These are phyloP conservation scores for Sinonovacula constricta DNA, from an alignment of 1,140 invertebrate species.

Conservation along the genomic window DNA sequence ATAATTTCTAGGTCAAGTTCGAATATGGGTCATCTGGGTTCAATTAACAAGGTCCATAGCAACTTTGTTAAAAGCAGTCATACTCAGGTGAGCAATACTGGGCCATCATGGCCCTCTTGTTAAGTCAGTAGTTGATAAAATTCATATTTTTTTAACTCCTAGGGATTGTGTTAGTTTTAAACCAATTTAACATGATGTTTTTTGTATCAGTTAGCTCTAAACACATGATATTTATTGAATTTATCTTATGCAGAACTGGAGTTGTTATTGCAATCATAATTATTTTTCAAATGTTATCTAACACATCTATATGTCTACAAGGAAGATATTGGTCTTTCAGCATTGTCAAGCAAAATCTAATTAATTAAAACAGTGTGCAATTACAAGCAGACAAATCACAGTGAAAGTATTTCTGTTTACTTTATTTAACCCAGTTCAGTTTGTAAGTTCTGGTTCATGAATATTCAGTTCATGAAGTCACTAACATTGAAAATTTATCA, in stretches of 20 bases:
- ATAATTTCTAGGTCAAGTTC: no score
- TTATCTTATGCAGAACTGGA: background rate
- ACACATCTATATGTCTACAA: slow-evolving; percentile 24
- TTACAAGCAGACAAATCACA: slow-evolving; percentile 36
- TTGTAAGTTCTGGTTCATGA: slow-evolving; percentile 32
- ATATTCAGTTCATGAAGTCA: slow-evolving; percentile 31
- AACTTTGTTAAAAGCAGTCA: no score
- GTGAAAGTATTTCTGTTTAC: slow-evolving; percentile 29
- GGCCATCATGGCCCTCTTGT: no score
- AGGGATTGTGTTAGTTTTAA: slow-evolving; percentile 30
- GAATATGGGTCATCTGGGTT: no score
- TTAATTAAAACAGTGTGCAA: slow-evolving; percentile 27
- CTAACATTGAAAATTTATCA: slow-evolving; percentile 33
- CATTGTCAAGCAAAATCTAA: slow-evolving; percentile 26
- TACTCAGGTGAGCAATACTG: no score
- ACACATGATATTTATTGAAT: slow-evolving; percentile 14
- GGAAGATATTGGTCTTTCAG: slow-evolving; percentile 24
- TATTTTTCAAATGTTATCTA: slow-evolving; percentile 12
- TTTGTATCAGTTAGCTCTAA: slow-evolving; percentile 17
- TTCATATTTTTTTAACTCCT: slow-evolving; percentile 20
- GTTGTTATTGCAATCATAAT: slow-evolving; percentile 18
- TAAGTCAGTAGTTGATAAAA: slow-evolving; percentile 29
- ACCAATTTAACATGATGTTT: slow-evolving; percentile 16
- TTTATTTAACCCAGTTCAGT: slow-evolving; percentile 28
- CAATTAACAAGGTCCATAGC: no score